Conservation (phyloP, 2,797 vertebrate species). For the Gymnoscopelus braueri region DNA sequence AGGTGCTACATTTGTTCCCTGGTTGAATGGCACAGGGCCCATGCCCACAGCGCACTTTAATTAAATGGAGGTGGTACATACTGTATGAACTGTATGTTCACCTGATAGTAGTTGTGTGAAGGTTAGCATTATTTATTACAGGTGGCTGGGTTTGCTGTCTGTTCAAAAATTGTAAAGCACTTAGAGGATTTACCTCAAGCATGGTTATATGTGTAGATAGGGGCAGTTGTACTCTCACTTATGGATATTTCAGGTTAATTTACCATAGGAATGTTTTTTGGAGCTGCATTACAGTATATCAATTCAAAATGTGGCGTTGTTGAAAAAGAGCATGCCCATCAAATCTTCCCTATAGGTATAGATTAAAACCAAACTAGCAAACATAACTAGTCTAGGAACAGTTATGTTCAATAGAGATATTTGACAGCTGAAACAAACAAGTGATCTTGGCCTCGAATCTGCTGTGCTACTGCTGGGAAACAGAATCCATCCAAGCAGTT, state of each 20-base stretch:
- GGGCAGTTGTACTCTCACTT: no score
- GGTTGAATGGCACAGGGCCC: slow-evolving; percentile 19
- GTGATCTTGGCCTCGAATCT: not conserved
- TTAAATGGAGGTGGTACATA: slow-evolving; percentile 11
- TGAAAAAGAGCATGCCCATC: slow-evolving; percentile 3
- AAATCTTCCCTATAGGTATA: slow-evolving; percentile 19
- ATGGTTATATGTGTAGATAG: no score
- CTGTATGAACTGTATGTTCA: slow-evolving; percentile 5
- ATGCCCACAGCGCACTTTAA: slow-evolving; percentile 12
- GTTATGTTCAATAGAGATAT: not conserved
- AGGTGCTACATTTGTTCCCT: slow-evolving; percentile 31
- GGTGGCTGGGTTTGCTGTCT: slow-evolving; percentile 1
- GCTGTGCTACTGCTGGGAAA: slow-evolving; percentile 35
- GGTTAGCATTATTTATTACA: not conserved
- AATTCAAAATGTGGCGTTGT: slow-evolving; percentile 4
- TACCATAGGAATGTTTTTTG: no score
- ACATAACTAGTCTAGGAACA: not conserved
- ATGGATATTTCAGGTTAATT: no score
- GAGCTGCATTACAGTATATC: no score
- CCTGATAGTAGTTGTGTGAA: slow-evolving; percentile 4
- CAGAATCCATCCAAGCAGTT: slow-evolving; percentile 9
- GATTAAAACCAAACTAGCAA: not conserved
- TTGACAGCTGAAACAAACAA: not conserved
- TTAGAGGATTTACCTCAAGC: no score
- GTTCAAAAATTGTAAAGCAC: not conserved